These are phyloP conservation scores for Tigriopus japonicus DNA, from an alignment of 1,140 invertebrate species.

Conservation along the genomic window DNA sequence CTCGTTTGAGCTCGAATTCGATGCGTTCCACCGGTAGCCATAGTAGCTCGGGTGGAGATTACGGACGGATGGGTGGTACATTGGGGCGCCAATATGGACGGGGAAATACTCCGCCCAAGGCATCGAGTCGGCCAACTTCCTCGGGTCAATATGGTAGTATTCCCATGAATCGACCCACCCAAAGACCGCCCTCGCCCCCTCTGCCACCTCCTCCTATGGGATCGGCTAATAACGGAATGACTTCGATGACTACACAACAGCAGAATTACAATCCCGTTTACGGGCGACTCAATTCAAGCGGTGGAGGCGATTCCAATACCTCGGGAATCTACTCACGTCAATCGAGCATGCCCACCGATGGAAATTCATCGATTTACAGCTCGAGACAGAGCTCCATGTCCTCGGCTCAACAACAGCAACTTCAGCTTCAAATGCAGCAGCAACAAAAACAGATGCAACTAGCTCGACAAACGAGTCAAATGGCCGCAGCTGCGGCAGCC, in stretches of 20 bases:
- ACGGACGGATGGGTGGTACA: neutral
- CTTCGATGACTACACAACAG: neutral
- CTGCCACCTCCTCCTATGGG: constrained; percentile 47
- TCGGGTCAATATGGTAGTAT: neutral
- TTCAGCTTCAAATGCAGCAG: constrained; percentile 20
- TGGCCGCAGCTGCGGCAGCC: neutral
- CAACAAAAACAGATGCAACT: neutral
- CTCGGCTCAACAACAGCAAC: constrained; percentile 18
- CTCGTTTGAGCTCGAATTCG: constrained; percentile 5
- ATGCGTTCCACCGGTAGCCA: neutral
- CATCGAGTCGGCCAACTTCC: neutral
- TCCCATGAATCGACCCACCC: constrained; percentile 13
- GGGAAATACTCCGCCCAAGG: constrained; percentile 37
- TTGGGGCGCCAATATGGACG: constrained; percentile 1
- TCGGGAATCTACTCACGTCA: constrained; percentile 18
- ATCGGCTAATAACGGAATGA: too few relatives aligned
- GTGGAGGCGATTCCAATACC: constrained; percentile 18
- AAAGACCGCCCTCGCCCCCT: constrained; percentile 38
- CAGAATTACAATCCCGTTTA: constrained; percentile 34
- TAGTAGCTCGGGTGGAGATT: neutral
- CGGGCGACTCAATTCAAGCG: constrained; percentile 2
- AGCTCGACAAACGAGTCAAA: neutral
- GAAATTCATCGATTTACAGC: neutral
- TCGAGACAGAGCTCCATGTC: constrained; percentile 1
- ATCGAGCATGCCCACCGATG: neutral